These are phyloP conservation scores for Mesorhabditis spiculigera DNA, from an alignment of 2,888 invertebrate species.

Conservation along the genomic window DNA sequence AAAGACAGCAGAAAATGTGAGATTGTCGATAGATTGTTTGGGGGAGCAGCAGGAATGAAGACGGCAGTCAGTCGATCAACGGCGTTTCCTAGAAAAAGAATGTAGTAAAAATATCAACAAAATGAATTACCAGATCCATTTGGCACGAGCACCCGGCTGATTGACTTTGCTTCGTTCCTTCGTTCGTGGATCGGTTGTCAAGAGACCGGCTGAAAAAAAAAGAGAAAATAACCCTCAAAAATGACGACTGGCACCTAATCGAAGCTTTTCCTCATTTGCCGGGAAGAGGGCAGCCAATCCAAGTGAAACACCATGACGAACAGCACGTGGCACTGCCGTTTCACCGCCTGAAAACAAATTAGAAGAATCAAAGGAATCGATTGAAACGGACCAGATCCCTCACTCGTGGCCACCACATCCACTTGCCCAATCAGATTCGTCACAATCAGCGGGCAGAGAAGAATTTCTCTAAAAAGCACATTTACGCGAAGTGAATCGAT, in stretches of 20 bases:
- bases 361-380: slow-evolving; percentile 10
- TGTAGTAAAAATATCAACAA: background rate
- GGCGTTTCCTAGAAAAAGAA: background rate
- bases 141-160: slow-evolving; percentile 56
- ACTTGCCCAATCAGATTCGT: slow-evolving; percentile 44
- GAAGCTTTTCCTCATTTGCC: slow-evolving; percentile 34
- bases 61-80: background rate
- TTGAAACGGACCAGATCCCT: background rate
- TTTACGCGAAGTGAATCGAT: too few relatives aligned
- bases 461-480: slow-evolving; percentile 40
- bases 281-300: slow-evolving; percentile 52
- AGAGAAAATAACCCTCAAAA: background rate
- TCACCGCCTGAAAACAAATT: slow-evolving; percentile 28
- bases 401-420: slow-evolving; percentile 41
- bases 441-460: slow-evolving; percentile 50
- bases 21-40: background rate
- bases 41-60: background rate
- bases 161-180: slow-evolving; percentile 55
- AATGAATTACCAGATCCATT: slow-evolving; percentile 53
- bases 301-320: slow-evolving; percentile 47
- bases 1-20: background rate
- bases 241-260: slow-evolving; percentile 37
- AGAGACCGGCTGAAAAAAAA: slow-evolving; percentile 47
- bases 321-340: slow-evolving; percentile 45
- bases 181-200: slow-evolving; percentile 49